Conservation (phyloP, 2,888 invertebrate genomes). For the Scaptomyza tumidula region DNA sequence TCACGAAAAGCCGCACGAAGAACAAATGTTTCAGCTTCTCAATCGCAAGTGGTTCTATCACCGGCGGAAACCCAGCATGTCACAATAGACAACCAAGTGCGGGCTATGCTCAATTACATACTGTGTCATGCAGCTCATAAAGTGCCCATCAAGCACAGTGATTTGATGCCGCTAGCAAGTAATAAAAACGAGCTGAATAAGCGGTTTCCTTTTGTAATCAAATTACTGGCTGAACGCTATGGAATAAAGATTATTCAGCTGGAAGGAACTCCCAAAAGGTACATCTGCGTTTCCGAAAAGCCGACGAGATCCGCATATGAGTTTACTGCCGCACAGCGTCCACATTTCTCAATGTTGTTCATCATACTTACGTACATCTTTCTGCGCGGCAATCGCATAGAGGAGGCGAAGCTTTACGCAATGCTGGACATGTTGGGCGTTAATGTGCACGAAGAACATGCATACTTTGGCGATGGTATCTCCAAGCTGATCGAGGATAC, state of each 20-base stretch:
- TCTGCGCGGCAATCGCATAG: slow-evolving; percentile 52
- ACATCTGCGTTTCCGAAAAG: slow-evolving; percentile 51
- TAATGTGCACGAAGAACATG: slow-evolving; percentile 56
- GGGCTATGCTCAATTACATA: slow-evolving; percentile 53
- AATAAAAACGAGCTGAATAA: slow-evolving; percentile 21
- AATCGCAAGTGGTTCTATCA: slow-evolving; percentile 11
- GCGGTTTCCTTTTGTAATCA: slow-evolving; percentile 36
- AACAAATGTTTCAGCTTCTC: slow-evolving; percentile 12
- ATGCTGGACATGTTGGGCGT: slow-evolving; percentile 43
- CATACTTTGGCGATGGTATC: slow-evolving; percentile 58
- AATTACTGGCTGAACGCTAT: slow-evolving; percentile 37
- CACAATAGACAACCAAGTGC: slow-evolving; percentile 36
- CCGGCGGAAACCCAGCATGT: not conserved
- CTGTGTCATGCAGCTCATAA: slow-evolving; percentile 54
- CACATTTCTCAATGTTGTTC: slow-evolving; percentile 47
- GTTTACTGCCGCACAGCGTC: slow-evolving; percentile 49
- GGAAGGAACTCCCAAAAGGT: slow-evolving; percentile 46
- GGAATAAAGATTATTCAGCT: slow-evolving; percentile 44
- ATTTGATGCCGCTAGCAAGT: slow-evolving; percentile 31
- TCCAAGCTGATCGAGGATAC: slow-evolving; percentile 57
- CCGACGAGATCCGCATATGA: slow-evolving; percentile 51
- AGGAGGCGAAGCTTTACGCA: slow-evolving; percentile 54
- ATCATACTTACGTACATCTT: slow-evolving; percentile 67
- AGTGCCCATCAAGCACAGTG: slow-evolving; percentile 54
- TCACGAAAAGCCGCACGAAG: slow-evolving; percentile 33